Conservation (phyloP, 2,113 vertebrate species). For the Puntigrus tetrazona region DNA sequence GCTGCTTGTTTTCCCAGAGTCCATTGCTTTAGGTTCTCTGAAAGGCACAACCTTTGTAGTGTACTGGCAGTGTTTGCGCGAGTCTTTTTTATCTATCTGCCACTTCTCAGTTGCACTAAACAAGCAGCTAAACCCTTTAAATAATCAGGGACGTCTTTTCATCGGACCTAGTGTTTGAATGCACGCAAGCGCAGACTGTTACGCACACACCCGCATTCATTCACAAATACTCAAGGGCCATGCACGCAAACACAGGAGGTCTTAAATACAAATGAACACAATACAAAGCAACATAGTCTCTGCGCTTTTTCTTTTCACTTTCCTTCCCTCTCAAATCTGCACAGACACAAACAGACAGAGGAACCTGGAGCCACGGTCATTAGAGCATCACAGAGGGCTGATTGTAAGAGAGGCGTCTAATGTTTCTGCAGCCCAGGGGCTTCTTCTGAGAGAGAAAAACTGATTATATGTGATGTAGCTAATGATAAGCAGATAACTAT, state of each 20-base stretch:
- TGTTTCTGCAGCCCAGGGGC: background rate
- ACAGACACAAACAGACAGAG: slow-evolving; percentile 6
- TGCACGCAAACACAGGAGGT: slow-evolving; percentile 3
- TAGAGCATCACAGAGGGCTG: slow-evolving; percentile 21
- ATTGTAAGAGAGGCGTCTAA: slow-evolving; percentile 40
- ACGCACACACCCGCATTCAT: slow-evolving; percentile 32
- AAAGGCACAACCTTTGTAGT: slow-evolving; percentile 40
- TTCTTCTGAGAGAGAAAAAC: slow-evolving; percentile 9
- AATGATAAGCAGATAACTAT: background rate
- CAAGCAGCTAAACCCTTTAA: slow-evolving; percentile 21
- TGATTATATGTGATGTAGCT: background rate
- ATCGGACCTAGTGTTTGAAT: slow-evolving; percentile 9
- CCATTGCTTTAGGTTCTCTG: slow-evolving; percentile 29
- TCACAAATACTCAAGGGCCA: background rate
- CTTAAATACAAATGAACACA: slow-evolving; percentile 24
- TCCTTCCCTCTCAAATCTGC: background rate
- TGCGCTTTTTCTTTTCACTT: background rate
- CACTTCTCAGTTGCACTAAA: slow-evolving; percentile 40
- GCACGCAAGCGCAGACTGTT: background rate
- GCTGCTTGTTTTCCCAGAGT: slow-evolving; percentile 48
- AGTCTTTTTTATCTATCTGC: slow-evolving; percentile 31
- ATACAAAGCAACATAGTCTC: background rate
- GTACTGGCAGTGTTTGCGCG: slow-evolving; percentile 2
- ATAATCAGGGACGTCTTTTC: slow-evolving; percentile 27
- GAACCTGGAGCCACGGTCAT: slow-evolving; percentile 21